phyloP scores from a whole-genome alignment of 2,797 vertebrate genomes.

The Lithobates pipiens region DNA sequence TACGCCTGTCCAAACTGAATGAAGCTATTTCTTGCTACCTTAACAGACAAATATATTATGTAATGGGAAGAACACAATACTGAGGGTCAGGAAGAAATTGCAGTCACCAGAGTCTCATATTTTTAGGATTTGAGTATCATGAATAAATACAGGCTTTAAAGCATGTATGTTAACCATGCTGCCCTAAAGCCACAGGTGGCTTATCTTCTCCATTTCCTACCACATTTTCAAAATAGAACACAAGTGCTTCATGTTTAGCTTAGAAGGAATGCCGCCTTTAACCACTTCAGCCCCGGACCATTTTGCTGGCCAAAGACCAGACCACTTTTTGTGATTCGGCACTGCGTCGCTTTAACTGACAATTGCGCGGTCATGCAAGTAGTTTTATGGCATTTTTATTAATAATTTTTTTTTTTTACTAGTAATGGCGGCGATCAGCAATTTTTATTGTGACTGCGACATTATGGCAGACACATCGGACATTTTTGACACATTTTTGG shows the following conservation, averaged over 20 bases:
- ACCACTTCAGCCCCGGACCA: too few relatives aligned
- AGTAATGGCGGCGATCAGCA: too few relatives aligned
- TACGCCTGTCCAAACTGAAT: too few relatives aligned
- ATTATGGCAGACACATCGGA: too few relatives aligned
- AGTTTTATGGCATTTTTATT: too few relatives aligned
- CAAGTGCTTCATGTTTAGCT: slow-evolving; percentile 8
- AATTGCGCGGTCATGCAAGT: too few relatives aligned
- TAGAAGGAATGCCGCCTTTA: slow-evolving; percentile 11
- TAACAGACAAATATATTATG: not conserved
- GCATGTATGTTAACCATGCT: slow-evolving; percentile 1
- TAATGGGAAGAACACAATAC: not conserved
- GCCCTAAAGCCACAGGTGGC: slow-evolving; percentile 28
- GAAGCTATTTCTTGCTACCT: not conserved
- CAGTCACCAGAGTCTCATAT: slow-evolving; percentile 3
- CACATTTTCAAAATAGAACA: slow-evolving; percentile 38
- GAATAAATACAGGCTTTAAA: slow-evolving; percentile 33
- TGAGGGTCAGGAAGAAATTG: not conserved
- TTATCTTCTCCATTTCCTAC: not conserved
- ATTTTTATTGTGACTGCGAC: too few relatives aligned
- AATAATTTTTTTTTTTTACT: too few relatives aligned
- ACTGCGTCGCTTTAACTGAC: too few relatives aligned
- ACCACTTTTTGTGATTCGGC: too few relatives aligned
- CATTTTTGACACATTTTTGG: too few relatives aligned
- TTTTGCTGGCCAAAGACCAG: too few relatives aligned
- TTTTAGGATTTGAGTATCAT: not conserved